These are phyloP conservation scores for Platycnemis pennipes DNA, from an alignment of 2,888 invertebrate genomes.

Conservation along the genomic window DNA sequence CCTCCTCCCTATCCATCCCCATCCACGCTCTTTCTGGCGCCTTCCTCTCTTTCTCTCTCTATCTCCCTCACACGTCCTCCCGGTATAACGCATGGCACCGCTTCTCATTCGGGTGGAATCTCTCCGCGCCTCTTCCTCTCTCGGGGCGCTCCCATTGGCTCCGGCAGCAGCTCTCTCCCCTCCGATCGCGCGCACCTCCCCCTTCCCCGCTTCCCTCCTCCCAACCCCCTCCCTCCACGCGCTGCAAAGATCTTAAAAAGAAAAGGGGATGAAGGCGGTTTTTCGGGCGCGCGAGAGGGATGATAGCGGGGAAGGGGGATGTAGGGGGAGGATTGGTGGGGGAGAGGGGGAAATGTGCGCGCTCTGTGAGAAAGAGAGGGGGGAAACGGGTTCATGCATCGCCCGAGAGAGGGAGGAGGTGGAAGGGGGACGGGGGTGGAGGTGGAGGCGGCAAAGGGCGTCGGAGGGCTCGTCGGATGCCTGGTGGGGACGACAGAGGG, in stretches of 20 bases:
- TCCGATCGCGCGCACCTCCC: constrained; percentile 14
- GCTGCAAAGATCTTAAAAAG: constrained; percentile 30
- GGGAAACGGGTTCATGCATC: no score
- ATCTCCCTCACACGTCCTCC: background rate
- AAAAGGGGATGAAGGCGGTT: constrained; percentile 28
- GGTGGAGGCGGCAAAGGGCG: no score
- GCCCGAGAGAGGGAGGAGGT: no score
- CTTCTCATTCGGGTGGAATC: constrained; percentile 45
- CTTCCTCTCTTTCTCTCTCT: background rate
- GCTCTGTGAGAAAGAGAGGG: background rate
- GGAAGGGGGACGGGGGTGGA: no score
- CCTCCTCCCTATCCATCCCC: background rate
- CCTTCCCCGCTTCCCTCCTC: background rate
- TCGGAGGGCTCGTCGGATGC: background rate
- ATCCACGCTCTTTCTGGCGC: background rate
- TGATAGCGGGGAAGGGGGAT: background rate
- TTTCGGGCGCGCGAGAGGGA: constrained; percentile 13
- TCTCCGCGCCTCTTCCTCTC: constrained; percentile 20
- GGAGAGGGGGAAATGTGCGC: background rate
- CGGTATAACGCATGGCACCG: background rate
- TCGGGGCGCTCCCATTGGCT: constrained; percentile 5
- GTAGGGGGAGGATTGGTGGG: background rate
- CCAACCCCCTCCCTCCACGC: background rate
- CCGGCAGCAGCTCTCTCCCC: background rate
- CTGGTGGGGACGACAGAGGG: background rate